Base-by-base conservation (phyloP, 1,140 invertebrate genomes). In the Pentalonia nigronervosa region DNA sequence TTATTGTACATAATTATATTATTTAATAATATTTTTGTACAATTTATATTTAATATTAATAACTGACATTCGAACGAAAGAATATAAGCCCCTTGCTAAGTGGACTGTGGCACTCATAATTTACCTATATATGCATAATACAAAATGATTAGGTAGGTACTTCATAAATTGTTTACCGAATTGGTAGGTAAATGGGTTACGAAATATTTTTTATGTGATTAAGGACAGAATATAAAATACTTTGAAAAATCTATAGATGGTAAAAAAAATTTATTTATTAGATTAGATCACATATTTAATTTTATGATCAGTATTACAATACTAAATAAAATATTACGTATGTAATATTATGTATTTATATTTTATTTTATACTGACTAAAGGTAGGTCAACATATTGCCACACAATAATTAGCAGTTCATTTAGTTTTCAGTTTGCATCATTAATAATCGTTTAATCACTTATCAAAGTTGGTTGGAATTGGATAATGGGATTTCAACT, bases 391-490 rank as follows among this genome's bases (percentile, higher is more conserved):
- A 76, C 60, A 76, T n/a, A 76, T 76, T 76, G 30, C 30, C 14
- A 76, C 60, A 23, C n/a, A 7, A 76, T 76, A 76, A 76, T n/a
- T n/a, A 76, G 30, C 14, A 76, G 60, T 76, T 6, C 30, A 76
- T 76, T 76, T 76, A 76, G n/a, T 76, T 76, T n/a, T 14, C 4
- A 76, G 30, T 76, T 76, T 34, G n/a, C 60, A 76, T 76, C 11
- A 76, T 76, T 76, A 76, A 76, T 76, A 76, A 76, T 20, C 60
- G 60, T 76, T 76, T n/a, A 76, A 76, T 76, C 60, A 76, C 14
- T 76, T n/a, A 76, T n/a, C 14, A 76, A n/a, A 76, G 30, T 76
- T 76, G 30, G 60, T 34, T 76, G 30, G 60, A 76, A 76, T 76
- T 17, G 14, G 1, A 76, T n/a, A 76, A 76, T 76, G 60, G 14